These are phyloP conservation scores for Troilus luridus DNA, from an alignment of 2,888 invertebrate genomes.

Conservation along the genomic window DNA sequence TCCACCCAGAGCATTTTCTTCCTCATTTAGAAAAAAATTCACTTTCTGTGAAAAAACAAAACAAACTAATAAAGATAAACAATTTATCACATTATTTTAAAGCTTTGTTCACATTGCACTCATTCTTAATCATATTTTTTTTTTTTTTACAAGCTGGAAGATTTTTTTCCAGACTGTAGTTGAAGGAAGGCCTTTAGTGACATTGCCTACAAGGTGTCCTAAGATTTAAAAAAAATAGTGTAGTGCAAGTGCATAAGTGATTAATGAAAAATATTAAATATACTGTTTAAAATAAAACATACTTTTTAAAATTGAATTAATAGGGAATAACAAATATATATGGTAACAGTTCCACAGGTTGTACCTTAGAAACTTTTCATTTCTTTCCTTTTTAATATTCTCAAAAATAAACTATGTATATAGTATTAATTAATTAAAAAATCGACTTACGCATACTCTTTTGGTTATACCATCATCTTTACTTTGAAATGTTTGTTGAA, in stretches of 20 bases:
- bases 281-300: not conserved
- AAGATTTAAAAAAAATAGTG: not conserved
- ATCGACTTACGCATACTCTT: too few relatives aligned
- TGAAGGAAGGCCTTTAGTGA: slow-evolving; percentile 22
- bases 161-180: not conserved
- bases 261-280: not conserved
- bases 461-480: too few relatives aligned
- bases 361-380: too few relatives aligned
- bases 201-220: not conserved
- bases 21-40: slow-evolving; percentile 23
- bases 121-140: not conserved
- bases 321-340: too few relatives aligned
- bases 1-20: too few relatives aligned
- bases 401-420: too few relatives aligned
- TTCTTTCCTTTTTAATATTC: too few relatives aligned
- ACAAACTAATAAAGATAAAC: not conserved
- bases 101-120: slow-evolving; percentile 3
- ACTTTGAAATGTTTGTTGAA: too few relatives aligned
- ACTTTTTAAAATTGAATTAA: not conserved
- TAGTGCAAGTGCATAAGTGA: slow-evolving; percentile 22
- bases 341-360: too few relatives aligned
- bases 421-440: too few relatives aligned
- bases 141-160: slow-evolving; percentile 52
- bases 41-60: not conserved
- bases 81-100: not conserved